Base-by-base conservation (phyloP, 53 echinoderm and acorn worm genomes). In the Stichopus horrens region DNA sequence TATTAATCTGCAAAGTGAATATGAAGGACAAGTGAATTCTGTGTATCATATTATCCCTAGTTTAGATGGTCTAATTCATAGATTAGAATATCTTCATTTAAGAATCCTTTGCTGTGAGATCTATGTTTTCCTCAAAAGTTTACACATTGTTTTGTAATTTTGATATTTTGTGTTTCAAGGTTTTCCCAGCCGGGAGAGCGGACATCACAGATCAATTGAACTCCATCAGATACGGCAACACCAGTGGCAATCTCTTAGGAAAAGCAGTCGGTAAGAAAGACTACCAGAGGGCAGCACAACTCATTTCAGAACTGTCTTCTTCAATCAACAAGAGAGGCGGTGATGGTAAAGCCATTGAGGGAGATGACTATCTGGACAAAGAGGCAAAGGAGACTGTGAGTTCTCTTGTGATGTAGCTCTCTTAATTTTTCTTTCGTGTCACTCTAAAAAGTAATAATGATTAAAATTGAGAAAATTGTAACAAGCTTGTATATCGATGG, bases 241-340 rank as follows among this genome's bases (percentile, higher is more conserved):
- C 68, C 57, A 37, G 1, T 37, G 37, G 37, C 37, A 87, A 76
- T 23, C 86, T 90, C 21, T 58, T 95, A n/a, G 93, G 90, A 68
- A 73, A 83, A 53, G 88, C 91, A 51, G 83, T 93, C 11, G 95
- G 90, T 60, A 95, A 90, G 60, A 91, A 90, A 14, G 95, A 95
- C 74, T 77, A 77, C 23, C 95, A 95, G 91, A 86, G 90, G 16
- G 91, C 93, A 16, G 86, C 91, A 13, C 86, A 90, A 87, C 84
- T 90, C 58, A 88, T 95, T 22, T 89, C 83, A 23, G 90, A 89
- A 59, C 52, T 95, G 9, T 91, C 95, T 23, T 55, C 87, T 9
- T 77, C 84, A 8, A 88, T 95, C 78, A 95, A 95, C 74, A 79
- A 94, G 19, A 91, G 55, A 51, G 10, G 18, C 13, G 7, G 10